Evolutionary conservation across 2,113 vertebrate species (phyloP).

Genomic region (Nothocercus nigrocapillus): DNA sequence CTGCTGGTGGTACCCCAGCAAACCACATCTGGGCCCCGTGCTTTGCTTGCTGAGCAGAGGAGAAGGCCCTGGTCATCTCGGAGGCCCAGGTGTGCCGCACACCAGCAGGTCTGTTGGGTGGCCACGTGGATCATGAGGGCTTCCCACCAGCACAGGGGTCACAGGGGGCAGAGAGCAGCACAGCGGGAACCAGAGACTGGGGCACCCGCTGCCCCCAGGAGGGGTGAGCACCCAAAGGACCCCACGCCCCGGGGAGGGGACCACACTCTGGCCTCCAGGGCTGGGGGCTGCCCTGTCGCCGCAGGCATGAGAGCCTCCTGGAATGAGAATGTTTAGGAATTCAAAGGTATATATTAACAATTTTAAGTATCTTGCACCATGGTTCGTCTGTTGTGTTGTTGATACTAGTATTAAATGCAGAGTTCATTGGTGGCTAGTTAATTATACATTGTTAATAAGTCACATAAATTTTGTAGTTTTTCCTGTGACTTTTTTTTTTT

Average conservation of each 20-base stretch:
- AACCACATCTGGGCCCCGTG: not conserved
- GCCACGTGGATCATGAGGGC: no score
- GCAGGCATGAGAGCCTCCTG: not conserved
- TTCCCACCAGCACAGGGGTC: not conserved
- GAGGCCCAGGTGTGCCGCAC: not conserved
- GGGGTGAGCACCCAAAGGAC: not conserved
- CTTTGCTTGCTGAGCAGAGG: not conserved
- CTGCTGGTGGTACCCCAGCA: not conserved
- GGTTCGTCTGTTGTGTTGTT: not conserved
- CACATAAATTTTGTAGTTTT: not conserved
- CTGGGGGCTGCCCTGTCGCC: not conserved
- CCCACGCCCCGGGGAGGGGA: not conserved
- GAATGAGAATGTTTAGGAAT: not conserved
- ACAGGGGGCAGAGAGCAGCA: no score
- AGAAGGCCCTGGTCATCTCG: not conserved
- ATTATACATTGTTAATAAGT: not conserved
- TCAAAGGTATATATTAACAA: not conserved
- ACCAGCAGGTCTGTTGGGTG: no score
- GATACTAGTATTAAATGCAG: not conserved
- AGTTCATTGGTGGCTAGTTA: not conserved
- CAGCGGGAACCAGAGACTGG: not conserved
- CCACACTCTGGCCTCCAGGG: not conserved
- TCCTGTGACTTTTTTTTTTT: not conserved
- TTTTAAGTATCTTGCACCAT: not conserved
- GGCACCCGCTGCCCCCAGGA: not conserved